phyloP scores from a whole-genome alignment of 2,888 invertebrate genomes.

The Drosophila lutescens region DNA sequence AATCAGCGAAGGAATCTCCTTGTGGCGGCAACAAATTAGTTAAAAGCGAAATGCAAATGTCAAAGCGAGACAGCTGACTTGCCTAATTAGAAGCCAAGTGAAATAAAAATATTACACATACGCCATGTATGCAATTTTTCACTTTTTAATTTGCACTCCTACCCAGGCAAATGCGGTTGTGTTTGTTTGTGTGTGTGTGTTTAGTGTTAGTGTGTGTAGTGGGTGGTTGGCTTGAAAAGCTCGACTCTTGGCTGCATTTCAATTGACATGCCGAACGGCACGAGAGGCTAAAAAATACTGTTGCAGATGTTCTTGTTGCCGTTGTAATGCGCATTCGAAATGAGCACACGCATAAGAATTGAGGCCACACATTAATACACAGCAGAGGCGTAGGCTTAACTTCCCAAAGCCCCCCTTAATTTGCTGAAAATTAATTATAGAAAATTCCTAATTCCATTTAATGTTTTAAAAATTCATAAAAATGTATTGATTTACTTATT shows the following conservation, averaged over 20 bases:
- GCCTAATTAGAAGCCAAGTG: constrained; percentile 77
- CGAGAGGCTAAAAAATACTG: constrained; percentile 50
- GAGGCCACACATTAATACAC: constrained; percentile 75
- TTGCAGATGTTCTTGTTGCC: constrained; percentile 47
- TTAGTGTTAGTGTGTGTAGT: not conserved
- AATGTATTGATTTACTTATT: too few species aligned
- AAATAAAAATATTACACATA: constrained; percentile 80
- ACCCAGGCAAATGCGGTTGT: constrained; percentile 16
- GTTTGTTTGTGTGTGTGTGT: not conserved
- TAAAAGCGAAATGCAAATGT: constrained; percentile 66
- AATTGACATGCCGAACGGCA: constrained; percentile 67
- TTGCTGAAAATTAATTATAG: not conserved
- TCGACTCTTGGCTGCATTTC: constrained; percentile 65
- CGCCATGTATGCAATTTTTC: constrained; percentile 65
- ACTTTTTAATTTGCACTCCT: constrained; percentile 68
- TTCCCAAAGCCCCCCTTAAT: not conserved
- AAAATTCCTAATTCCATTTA: too few species aligned
- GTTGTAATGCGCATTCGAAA: constrained; percentile 79
- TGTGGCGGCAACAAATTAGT: constrained; percentile 66
- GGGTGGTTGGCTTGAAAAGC: constrained; percentile 27
- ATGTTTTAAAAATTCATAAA: too few species aligned
- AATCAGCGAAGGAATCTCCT: constrained; percentile 52
- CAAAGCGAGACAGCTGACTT: constrained; percentile 58
- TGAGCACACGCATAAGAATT: constrained; percentile 79
- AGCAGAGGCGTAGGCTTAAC: constrained; percentile 11